These are phyloP conservation scores for Congeria kusceri DNA, from an alignment of 2,888 invertebrate genomes.

Conservation along the genomic window DNA sequence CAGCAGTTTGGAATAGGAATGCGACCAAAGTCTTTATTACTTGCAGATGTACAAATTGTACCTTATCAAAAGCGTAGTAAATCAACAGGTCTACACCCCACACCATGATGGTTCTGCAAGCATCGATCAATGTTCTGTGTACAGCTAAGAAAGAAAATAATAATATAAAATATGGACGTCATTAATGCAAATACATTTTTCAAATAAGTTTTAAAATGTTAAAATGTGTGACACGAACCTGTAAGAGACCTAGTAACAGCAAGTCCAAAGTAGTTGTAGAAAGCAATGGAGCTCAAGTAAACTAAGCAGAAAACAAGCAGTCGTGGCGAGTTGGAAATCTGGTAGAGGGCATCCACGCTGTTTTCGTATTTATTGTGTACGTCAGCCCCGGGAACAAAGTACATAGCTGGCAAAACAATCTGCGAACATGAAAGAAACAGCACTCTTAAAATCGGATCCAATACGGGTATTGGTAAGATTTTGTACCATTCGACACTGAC, in stretches of 20 bases:
- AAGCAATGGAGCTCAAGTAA: constrained; percentile 80
- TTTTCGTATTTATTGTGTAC: constrained; percentile 81
- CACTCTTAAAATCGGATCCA: no score
- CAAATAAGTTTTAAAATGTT: not conserved
- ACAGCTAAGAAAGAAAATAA: constrained; percentile 70
- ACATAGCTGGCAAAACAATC: constrained; percentile 81
- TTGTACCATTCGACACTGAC: no score
- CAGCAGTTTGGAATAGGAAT: no score
- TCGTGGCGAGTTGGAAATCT: constrained; percentile 75
- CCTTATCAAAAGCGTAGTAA: constrained; percentile 80
- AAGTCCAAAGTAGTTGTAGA: constrained; percentile 83
- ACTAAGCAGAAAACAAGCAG: constrained; percentile 78
- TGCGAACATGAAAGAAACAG: constrained; percentile 44
- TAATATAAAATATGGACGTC: not conserved
- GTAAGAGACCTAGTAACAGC: constrained; percentile 81
- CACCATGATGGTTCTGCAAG: constrained; percentile 81
- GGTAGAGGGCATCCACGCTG: constrained; percentile 81
- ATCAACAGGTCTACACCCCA: constrained; percentile 79
- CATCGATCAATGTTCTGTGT: constrained; percentile 82
- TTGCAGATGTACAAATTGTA: no score
- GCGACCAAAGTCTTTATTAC: no score
- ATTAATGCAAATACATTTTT: not conserved
- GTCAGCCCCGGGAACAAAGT: constrained; percentile 79
- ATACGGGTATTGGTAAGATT: no score
- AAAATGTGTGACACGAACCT: constrained; percentile 61